Base-by-base conservation (phyloP, 2,113 vertebrate genomes). In the Spea bombifrons region DNA sequence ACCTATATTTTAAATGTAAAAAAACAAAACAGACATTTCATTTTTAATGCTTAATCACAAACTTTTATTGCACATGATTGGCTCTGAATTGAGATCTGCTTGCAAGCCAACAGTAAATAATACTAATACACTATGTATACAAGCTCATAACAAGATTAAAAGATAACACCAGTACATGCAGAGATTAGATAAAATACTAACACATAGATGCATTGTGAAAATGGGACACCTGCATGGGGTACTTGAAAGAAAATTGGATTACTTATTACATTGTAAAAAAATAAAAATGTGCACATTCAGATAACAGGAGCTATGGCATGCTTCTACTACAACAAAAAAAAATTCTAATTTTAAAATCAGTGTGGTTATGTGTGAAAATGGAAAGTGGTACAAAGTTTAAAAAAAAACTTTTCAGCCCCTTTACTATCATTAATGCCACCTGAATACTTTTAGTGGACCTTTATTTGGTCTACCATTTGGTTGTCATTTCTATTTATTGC, bases 141-240 rank as follows among this genome's bases (percentile, higher is more conserved):
- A 71, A 53, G 16, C 53, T 70, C 46, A 63, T 77, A 50, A 71
- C 44, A 43, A 77, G 75, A 77, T 70, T 70, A 70, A 70, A 70
- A 77, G 75, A 77, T 77, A 77, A 63, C 48, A 77, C 47, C 43
- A 70, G 75, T 70, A 77, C 75, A 77, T 77, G 46, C 63, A n/a
- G 50, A 77, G 75, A 77, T 77, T 63, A 77, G 75, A 77, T 77
- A 77, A 77, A 53, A 76, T 68, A 68, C 65, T 67, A 46, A 45
- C 47, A 52, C 61, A 50, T 9, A 76, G 53, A 15, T 63, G 9
- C 59, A 77, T 77, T 77, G 75, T 45, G 67, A 77, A 30, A 69
- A 77, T 3, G 13, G 55, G 53, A 77, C 75, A 77, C 67, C 75
- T 77, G 75, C 15, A 44, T 68, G 9, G 12, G 5, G 74, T 64